A percentile compares a stretch with the other conserved stretches of the same genome.
These are phyloP conservation scores for Phymorhynchus buccinoides DNA, from an alignment of 1,140 invertebrate genomes.

Conservation along the genomic window DNA sequence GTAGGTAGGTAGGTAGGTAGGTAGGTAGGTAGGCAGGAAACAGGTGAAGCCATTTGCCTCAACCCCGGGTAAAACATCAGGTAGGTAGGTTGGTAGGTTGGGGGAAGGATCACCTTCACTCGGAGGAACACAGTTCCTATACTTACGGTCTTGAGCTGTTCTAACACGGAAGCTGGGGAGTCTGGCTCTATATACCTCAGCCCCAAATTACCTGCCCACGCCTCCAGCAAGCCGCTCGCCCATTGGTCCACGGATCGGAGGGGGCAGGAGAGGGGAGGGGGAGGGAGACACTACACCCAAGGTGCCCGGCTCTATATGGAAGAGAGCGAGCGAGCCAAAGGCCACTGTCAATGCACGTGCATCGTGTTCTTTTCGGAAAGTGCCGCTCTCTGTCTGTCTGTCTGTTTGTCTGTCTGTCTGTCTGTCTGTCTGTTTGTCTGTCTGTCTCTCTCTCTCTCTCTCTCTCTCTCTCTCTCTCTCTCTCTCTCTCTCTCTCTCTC, in stretches of 20 bases:
- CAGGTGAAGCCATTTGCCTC: not conserved
- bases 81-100: slow-evolving; percentile 1
- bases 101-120: not conserved
- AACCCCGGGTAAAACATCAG: not conserved
- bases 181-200: not conserved
- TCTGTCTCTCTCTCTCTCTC: not conserved
- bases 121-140: slow-evolving; percentile 4
- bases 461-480: not conserved
- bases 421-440: not conserved
- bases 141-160: slow-evolving; percentile 34
- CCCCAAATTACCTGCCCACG: not conserved
- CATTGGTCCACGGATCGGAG: not conserved
- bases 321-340: slow-evolving; percentile 35
- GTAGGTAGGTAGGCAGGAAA: not conserved
- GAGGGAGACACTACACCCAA: not conserved
- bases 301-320: slow-evolving; percentile 20
- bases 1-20: not conserved
- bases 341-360: not conserved
- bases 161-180: not conserved
- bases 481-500: not conserved
- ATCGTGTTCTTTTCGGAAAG: not conserved
- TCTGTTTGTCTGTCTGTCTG: no score
- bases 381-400: not conserved
- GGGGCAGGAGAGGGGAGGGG: not conserved
- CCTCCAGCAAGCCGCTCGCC: not conserved